Conservation (phyloP, 2,113 vertebrate species). For the Lonchura striata region DNA sequence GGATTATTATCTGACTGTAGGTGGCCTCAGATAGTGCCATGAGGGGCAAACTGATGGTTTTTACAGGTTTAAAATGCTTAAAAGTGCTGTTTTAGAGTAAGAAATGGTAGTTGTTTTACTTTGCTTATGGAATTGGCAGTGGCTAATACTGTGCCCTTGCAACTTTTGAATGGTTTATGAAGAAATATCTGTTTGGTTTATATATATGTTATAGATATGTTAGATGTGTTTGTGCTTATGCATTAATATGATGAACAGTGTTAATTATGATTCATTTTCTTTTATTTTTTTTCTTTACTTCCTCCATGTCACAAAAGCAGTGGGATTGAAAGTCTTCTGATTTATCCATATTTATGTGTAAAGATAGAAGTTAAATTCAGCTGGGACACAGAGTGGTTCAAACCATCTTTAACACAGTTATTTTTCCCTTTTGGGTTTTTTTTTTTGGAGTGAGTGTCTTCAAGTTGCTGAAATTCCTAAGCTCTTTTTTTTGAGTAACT, state of each 20-base stretch:
- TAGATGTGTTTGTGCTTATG: neutral
- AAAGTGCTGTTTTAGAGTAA: neutral
- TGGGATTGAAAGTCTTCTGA: neutral
- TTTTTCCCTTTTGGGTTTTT: neutral
- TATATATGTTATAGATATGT: neutral
- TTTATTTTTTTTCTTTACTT: neutral
- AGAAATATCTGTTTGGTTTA: neutral
- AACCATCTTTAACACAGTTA: neutral
- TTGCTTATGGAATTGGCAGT: neutral
- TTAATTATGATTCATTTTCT: neutral
- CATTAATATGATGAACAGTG: neutral
- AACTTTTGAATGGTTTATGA: neutral
- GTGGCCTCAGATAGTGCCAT: neutral
- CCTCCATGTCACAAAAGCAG: neutral
- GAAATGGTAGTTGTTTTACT: neutral
- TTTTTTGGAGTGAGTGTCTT: neutral
- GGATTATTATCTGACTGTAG: neutral
- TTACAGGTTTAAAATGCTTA: neutral
- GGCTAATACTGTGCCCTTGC: neutral
- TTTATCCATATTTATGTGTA: neutral
- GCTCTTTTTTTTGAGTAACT: neutral
- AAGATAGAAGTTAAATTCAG: neutral
- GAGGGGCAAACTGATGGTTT: neutral
- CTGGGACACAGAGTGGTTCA: neutral
- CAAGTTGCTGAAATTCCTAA: neutral